Evolutionary conservation across 2,113 vertebrate genomes (phyloP).

Genomic region (Apteryx owenii): DNA sequence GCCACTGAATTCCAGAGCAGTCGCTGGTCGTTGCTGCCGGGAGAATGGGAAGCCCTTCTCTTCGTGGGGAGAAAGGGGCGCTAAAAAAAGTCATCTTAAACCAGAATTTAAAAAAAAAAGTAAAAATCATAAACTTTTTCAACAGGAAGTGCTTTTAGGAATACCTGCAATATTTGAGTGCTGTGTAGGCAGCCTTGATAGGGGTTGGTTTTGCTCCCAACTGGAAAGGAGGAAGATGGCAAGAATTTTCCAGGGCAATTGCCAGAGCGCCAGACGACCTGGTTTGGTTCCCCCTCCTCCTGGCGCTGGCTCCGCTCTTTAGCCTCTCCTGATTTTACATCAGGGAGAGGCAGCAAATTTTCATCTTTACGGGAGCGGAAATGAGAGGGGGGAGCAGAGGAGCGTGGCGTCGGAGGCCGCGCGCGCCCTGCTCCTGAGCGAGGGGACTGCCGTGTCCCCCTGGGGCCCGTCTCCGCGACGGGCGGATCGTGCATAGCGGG

Average conservation of each 20-base stretch:
- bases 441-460: no score
- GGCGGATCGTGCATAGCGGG: no score
- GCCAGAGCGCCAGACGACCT: background rate
- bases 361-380: background rate
- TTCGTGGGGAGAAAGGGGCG: background rate
- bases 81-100: background rate
- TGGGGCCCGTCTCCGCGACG: background rate
- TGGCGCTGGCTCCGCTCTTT: background rate
- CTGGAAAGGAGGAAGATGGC: background rate
- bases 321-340: background rate
- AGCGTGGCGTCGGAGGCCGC: background rate
- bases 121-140: background rate
- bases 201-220: background rate
- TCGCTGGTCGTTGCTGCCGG: background rate
- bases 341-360: background rate
- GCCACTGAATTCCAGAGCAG: background rate
- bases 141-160: background rate
- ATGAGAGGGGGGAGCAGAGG: background rate
- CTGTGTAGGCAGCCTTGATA: background rate
- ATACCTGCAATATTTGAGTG: background rate
- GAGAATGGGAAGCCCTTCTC: background rate
- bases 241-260: background rate
- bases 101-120: background rate
- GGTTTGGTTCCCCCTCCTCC: background rate
- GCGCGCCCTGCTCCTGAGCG: no score